Evolutionary conservation across 1,140 invertebrate species (phyloP).

Genomic region (Arctopsyche grandis): DNA sequence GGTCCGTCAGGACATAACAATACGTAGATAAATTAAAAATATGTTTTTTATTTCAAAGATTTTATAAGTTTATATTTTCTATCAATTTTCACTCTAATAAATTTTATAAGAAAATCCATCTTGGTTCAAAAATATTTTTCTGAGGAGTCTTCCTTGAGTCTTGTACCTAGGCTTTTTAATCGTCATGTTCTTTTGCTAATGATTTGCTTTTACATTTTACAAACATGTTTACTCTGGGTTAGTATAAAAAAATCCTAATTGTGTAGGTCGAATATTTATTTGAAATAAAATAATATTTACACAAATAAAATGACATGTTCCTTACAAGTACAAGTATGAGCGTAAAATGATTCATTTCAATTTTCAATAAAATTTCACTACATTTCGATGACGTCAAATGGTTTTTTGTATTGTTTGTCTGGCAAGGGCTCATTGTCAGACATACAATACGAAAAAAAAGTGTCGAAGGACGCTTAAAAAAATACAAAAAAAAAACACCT

Average conservation of each 20-base stretch:
- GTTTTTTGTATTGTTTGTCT: conserved; percentile 45
- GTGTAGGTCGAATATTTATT: conserved; percentile 14
- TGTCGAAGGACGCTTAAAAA: no score
- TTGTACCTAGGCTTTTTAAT: not conserved
- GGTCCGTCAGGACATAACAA: no score
- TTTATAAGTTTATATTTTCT: no score
- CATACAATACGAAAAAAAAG: conserved; percentile 36
- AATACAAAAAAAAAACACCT: no score
- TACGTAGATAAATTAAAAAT: no score
- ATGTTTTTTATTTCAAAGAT: no score
- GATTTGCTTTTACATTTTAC: not conserved
- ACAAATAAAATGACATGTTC: conserved; percentile 15
- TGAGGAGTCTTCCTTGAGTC: not conserved
- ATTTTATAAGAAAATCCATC: no score
- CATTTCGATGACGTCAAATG: not conserved
- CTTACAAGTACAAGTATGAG: not conserved
- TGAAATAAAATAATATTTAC: conserved; percentile 4
- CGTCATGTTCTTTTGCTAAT: not conserved
- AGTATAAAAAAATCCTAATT: no score
- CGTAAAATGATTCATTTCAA: not conserved
- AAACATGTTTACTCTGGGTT: no score
- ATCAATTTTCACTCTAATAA: no score
- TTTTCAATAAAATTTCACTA: conserved; percentile 8
- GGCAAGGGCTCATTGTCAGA: conserved; percentile 53
- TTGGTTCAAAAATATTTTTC: not conserved